Evolutionary conservation across 2,113 vertebrate genomes (phyloP), one percentile per base, ranked within the genome.

Genomic region (Amia ocellicauda): DNA sequence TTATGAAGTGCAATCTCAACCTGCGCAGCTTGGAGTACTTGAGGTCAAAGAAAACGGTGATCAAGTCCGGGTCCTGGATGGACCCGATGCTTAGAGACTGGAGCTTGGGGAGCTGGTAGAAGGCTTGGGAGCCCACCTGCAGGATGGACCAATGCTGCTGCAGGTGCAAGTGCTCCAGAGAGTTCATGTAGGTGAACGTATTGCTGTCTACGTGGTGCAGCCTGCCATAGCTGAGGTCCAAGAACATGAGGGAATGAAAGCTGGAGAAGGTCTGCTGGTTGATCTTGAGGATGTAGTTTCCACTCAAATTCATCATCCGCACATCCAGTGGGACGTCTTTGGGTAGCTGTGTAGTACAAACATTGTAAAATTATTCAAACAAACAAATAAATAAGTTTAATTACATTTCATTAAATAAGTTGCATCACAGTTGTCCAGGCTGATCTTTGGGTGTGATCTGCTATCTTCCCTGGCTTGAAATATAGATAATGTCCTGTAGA

Each of bases 1-100:
- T 43, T n/a, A 55, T 43, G 16, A 20, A 13, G 40, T 64, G 56
- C 23, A 64, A 36, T 9, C 26, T 26, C 23, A 62, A 16, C 17
- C 10, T 40, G 29, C 41, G 19, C 28, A 64, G 54, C 11, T 10
- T 31, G 7, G 42, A 58, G 29, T 50, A 24, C 17, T 14, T 17
- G 19, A 65, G 54, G 45, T 65, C 63, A 65, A 58, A 65, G 27
- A 65, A 58, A 2, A 65, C 41, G 31, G 60, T 45, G 16, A 19
- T 52, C 29, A 63, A 7, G 36, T 16, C 54, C 16, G 16, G 31
- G 2, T 26, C 52, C 17, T 63, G 62, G 23, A 63, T 63, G 3
- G 14, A 20, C 16, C 51, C 24, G 13, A 56, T 63, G 9, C 36
- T 8, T 9, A 43, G 62, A 40, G 40, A 42, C 20, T n/a, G 22